Evolutionary conservation across 2,113 vertebrate species (phyloP), one percentile per base, ranked within the genome.

Genomic region (Hylia prasina): DNA sequence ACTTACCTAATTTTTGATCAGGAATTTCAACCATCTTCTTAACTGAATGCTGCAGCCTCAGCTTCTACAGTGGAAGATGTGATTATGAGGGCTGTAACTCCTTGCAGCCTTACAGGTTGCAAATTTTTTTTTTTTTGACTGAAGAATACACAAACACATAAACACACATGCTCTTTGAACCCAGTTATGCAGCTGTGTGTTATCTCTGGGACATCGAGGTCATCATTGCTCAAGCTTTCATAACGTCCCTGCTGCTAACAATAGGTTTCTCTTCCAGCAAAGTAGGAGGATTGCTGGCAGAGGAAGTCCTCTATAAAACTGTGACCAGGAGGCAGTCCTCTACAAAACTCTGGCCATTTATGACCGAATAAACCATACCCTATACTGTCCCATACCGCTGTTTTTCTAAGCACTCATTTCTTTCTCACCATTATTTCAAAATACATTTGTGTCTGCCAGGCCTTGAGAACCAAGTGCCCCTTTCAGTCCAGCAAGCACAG

Each of bases 1-100:
- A 96, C 93, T 90, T 81, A 96, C 94, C 94, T 75, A 42, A 70
- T 53, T 53, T 58, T 30, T 53, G 51, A 63, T 24, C 47, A 86
- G 76, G 90, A 83, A 86, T 96, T 94, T 93, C 79, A 93, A 77
- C 28, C 85, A 90, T 95, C 93, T 91, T 94, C 94, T 94, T 51
- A 85, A 85, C 47, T 94, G 90, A 70, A 2, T 94, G 80, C 82
- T 94, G 76, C 70, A 94, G 82, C 75, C 44, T 90, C 90, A 79
- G 72, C 88, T 93, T 96, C 93, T 77, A 92, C 65, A 92, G 79
- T 78, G 45, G 88, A 81, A 92, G 68, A 88, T 0, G 82, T 58
- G 76, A 89, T 86, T 93, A 58, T 15, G 85, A 68, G 39, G 71
- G 45, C 87, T 83, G 30, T 80, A 89, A 69, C 42, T 88, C 76